Base-by-base conservation (phyloP, 2,797 vertebrate species). In the Geotria australis region DNA sequence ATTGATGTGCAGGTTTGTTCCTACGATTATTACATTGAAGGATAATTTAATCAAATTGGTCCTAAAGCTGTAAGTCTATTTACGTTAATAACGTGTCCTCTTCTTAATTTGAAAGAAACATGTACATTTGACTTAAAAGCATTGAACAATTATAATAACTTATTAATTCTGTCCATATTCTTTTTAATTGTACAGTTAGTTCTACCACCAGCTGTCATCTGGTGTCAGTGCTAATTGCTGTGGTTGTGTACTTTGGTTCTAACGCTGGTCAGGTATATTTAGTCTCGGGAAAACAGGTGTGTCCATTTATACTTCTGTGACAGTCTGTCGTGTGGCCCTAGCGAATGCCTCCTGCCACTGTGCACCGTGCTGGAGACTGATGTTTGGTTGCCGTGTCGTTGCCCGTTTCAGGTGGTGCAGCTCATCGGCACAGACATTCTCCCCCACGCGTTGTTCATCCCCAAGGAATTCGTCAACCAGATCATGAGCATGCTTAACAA, bases 401-500 rank as follows among this genome's bases (percentile, higher is more conserved):
- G 48, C 68, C 67, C 65, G 7, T 71, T 73, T 63, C 63, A 98
- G 91, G 91, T 96, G 63, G 88, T 98, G 51, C 86, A 91, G 63
- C 75, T 98, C 63, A 96, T 98, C 72, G 96, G 91, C 72, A 81
- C 79, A 61, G 91, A 98, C 70, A 86, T 98, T 72, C 70, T 98
- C 64, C 89, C 91, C 1, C 96, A 86, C 61, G 91, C 91, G 71
- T 95, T 89, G 72, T 96, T 98, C 71, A 95, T 98, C 73, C 91
- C 91, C 66, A 95, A 91, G 78, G 88, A 95, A 65, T 98, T 98
- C 72, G 91, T 98, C 59, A 80, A 80, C 59, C 85, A 91, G 62
- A 93, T 96, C 66, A 96, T 98, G 91, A 73, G 82, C n/a, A 95
- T 98, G 91, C 81, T 98, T 59, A 98, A 98, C 67, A 84, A 80